Base-by-base conservation (phyloP, 2,113 vertebrate genomes). In the Ardeotis arabs region DNA sequence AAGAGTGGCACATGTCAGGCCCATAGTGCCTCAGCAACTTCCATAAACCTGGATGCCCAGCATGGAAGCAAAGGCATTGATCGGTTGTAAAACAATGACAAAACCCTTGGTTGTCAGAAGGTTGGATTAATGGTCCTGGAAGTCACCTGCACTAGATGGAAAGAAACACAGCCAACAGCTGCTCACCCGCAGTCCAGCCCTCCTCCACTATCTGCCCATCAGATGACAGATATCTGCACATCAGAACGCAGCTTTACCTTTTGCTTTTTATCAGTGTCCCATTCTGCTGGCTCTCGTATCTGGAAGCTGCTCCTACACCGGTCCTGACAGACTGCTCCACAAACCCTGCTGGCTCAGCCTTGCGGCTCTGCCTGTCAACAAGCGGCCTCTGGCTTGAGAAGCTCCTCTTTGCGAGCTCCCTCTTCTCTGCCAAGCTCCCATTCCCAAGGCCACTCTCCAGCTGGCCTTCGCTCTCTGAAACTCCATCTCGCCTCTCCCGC, bases 381-480 rank as follows among this genome's bases (percentile, higher is more conserved):
- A 99, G 90, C 0, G 99, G 99, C 55, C 99, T 98, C 89, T 99
- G 99, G 94, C 99, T 99, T 8, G 99, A 99, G 97, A 99, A 99
- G 96, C 99, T 99, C 87, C 99, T 98, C 96, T 99, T 99, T 12
- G 99, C 99, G 55, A 99, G 96, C 62, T 99, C 99, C 94, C 99
- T 99, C 98, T 99, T 99, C 97, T 99, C 99, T 6, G 98, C 98
- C 52, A 98, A 55, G 76, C 97, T 84, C 9, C 97, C 97, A 8
- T 98, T 98, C 2, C 98, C 70, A 0, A 98, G 98, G 74, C 98
- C 96, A 2, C 98, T 69, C 3, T 99, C 99, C 3, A 97, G 97
- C 22, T 98, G 98, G 20, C 95, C 31, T 15, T 99, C 99, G 0
- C 95, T 97, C 33, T 99, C 99, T 0, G 84, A 62, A 2, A 93